These are phyloP conservation scores for Oedothorax gibbosus DNA, from an alignment of 1,140 invertebrate genomes.

Conservation along the genomic window DNA sequence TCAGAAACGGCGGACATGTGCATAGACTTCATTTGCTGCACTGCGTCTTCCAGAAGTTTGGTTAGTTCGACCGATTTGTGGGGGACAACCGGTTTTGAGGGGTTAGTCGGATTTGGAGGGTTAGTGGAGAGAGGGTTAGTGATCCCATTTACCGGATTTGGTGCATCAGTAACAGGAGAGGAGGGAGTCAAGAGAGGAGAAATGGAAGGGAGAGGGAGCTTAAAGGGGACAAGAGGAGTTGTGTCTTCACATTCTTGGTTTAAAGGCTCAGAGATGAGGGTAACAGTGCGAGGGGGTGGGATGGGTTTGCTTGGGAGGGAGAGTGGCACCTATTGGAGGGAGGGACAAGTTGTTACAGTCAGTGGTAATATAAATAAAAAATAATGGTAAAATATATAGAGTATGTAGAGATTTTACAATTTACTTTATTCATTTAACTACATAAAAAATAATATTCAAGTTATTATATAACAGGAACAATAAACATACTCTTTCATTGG, in stretches of 20 bases:
- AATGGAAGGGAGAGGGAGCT: constrained; percentile 6
- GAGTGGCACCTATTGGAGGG: constrained; percentile 39
- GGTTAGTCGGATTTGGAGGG: constrained; percentile 21
- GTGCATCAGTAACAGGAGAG: neutral
- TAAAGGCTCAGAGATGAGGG: constrained; percentile 14
- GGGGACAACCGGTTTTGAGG: neutral
- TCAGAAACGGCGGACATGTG: constrained; percentile 45
- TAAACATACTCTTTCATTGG: too few relatives aligned
- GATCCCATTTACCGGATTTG: neutral
- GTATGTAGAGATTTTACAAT: too few relatives aligned
- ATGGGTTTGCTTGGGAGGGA: constrained; percentile 22
- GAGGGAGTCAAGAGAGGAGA: constrained; percentile 26
- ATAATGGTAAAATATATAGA: too few relatives aligned
- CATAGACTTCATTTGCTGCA: constrained; percentile 57
- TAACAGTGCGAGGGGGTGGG: constrained; percentile 24
- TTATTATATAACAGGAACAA: too few relatives aligned
- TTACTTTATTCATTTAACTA: too few relatives aligned
- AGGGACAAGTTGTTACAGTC: neutral
- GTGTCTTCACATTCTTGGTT: constrained; percentile 22
- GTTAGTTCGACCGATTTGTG: constrained; percentile 55
- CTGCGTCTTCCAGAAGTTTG: constrained; percentile 55
- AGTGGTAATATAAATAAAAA: too few relatives aligned
- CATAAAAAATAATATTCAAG: too few relatives aligned
- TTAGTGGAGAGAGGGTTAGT: neutral
- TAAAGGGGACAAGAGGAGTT: constrained; percentile 38